These are phyloP conservation scores for Hippopotamus amphibius DNA, from an alignment of 2,113 vertebrate genomes.

Conservation along the genomic window DNA sequence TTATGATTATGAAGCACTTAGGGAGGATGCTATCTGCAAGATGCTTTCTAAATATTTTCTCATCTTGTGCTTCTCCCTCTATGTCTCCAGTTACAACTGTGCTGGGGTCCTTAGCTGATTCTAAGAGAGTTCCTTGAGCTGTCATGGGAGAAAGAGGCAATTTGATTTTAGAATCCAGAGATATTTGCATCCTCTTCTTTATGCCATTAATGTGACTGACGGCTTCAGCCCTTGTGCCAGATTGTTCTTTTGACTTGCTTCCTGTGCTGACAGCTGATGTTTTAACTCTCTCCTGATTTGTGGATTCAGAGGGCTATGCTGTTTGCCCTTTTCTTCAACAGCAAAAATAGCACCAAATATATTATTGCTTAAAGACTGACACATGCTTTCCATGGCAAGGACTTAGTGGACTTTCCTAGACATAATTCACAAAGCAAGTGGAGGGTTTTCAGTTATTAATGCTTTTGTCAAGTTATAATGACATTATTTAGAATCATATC, in stretches of 20 bases:
- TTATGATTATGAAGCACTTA: conserved; percentile 32
- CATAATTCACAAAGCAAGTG: conserved; percentile 21
- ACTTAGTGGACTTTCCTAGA: not conserved
- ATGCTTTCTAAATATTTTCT: conserved; percentile 46
- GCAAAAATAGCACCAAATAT: conserved; percentile 13
- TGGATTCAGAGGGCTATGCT: not conserved
- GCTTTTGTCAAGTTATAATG: not conserved
- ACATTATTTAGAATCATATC: conserved; percentile 22
- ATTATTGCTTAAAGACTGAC: conserved; percentile 6
- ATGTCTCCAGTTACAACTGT: not conserved
- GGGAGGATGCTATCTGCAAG: not conserved
- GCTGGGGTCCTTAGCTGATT: not conserved
- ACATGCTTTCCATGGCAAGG: not conserved
- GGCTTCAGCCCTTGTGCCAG: not conserved
- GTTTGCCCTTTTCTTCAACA: not conserved
- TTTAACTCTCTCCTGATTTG: not conserved
- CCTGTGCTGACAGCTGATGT: not conserved
- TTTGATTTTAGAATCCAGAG: conserved; percentile 1
- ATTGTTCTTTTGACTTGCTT: not conserved
- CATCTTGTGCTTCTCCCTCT: not conserved
- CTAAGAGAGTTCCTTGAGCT: conserved; percentile 19
- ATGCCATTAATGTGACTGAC: not conserved
- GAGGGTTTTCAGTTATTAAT: not conserved
- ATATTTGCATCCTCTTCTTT: not conserved
- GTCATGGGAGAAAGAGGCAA: not conserved